Base-by-base conservation (phyloP, 1,140 invertebrate genomes). In the Trinorchestia longiramus region DNA sequence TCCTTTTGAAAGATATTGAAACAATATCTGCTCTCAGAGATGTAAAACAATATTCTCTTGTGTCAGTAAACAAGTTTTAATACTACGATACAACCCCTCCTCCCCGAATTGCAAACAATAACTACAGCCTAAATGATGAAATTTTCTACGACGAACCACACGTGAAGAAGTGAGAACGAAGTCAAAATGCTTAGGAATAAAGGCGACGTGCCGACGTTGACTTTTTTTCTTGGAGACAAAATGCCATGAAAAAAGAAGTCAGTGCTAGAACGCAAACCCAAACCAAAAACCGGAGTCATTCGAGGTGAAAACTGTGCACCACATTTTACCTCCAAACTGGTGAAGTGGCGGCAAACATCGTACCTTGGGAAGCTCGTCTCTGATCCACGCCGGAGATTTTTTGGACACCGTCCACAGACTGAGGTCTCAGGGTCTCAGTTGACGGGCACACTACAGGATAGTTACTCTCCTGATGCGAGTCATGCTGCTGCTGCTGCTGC, bases 291-390 rank as follows among this genome's bases (percentile, higher is more conserved):
- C 28, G 62, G 15, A 77, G 11, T 77, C 62, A 77, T 19, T 77
- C 62, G 15, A 77, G 62, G 62, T 77, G 62, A 77, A 77, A 77
- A 90, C 43, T 90, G 88, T 90, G 88, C 88, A 90, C 88, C 41
- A 42, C 4, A 41, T 90, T 42, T 43, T 42, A 90, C 88, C 88
- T 90, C 88, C 36, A 43, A 41, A 41, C 41, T 28, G 88, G 28
- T 4, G n/a, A 90, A 28, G 88, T 42, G 41, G 88, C 43, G 87
- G 36, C 4, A 41, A 41, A 90, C 88, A 90, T 43, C 92, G 43
- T 94, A 94, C 92, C 92, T 94, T 94, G 92, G 3, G 43, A 45
- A 40, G 92, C 19, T 40, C 92, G 43, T 43, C 92, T 94, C 44
- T 47, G 92, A 43, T 94, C 92, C 44, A 94, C 92, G 6, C 92